Base-by-base conservation (phyloP, 2,888 invertebrate genomes). In the Amiota minor region DNA sequence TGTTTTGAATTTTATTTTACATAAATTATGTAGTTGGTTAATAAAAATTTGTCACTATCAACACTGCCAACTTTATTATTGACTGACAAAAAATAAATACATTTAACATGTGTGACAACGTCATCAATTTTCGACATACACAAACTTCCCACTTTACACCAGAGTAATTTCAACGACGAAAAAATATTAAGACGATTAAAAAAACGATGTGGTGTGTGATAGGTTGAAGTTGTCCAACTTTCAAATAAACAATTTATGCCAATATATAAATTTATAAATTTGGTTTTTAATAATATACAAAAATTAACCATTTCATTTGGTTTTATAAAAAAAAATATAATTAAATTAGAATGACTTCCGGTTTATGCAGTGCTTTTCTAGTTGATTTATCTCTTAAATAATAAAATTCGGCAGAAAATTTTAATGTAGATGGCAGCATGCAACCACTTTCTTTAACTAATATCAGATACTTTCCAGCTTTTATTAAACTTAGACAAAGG, bases 11-110 rank as follows among this genome's bases (percentile, higher is more conserved):
- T 35, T 35, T 35, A 35, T 35, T 35, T 35, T 35, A 35, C 35
- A 35, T 65, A 18, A 46, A 65, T 64, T 64, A 64, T 64, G 64
- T 10, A 45, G 23, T 18, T 47, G 16, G 47, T 47, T 47, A 65
- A 47, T 46, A 47, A 65, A 53, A 65, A 47, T 47, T 47, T 65
- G 65, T 65, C 65, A 65, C 10, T 18, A n/a, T 47, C 47, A 65
- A 9, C 49, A 65, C 16, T 18, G 9, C 16, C 47, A 65, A 9
- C 62, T n/a, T 45, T n/a, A 65, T 65, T 47, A 65, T 46, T 46
- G 47, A 16, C 65, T 4, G 35, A 14, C 62, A 3, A 45, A 47
- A 16, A 46, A 50, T 50, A 50, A 50, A 50, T 50, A 8, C 35
- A 35, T 35, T 0, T 4, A 53, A 53, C n/a, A 62, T 65, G 47